phyloP scores from a whole-genome alignment of 2,797 vertebrate species.

The Coranthus polyacanthus region DNA sequence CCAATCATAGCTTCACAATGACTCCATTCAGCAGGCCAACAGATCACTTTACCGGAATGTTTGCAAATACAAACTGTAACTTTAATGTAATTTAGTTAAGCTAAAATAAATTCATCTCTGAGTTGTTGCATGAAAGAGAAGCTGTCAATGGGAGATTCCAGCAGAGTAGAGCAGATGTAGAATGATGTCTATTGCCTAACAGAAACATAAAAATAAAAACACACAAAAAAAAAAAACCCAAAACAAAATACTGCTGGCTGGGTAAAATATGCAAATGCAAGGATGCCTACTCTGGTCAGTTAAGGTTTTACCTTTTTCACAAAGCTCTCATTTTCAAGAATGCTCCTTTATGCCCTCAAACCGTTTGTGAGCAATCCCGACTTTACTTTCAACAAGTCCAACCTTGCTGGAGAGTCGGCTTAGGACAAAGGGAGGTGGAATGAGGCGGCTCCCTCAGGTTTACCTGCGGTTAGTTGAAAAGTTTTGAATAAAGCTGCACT shows the following conservation, averaged over 20 bases:
- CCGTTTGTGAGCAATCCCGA: constrained; percentile 42
- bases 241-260: constrained; percentile 6
- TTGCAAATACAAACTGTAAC: constrained; percentile 56
- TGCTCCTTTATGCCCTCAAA: constrained; percentile 57
- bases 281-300: constrained; percentile 11
- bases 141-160: constrained; percentile 19
- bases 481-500: constrained; percentile 56
- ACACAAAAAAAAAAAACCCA: constrained; percentile 26
- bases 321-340: constrained; percentile 66
- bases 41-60: constrained; percentile 58
- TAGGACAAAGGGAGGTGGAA: constrained; percentile 67
- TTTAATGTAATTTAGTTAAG: constrained; percentile 55
- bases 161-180: constrained; percentile 15
- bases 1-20: constrained; percentile 48
- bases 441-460: constrained; percentile 56
- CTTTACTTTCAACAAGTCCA: constrained; percentile 66
- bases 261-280: constrained; percentile 22
- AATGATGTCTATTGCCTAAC: no score
- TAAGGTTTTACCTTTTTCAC: constrained; percentile 65
- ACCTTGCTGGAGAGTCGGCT: constrained; percentile 68
- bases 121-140: constrained; percentile 17
- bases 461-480: constrained; percentile 62
- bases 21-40: constrained; percentile 50
- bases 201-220: constrained; percentile 10
- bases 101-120: constrained; percentile 37